Evolutionary conservation across 2,797 vertebrate species (phyloP).

Genomic region (Fistularia commersonii): DNA sequence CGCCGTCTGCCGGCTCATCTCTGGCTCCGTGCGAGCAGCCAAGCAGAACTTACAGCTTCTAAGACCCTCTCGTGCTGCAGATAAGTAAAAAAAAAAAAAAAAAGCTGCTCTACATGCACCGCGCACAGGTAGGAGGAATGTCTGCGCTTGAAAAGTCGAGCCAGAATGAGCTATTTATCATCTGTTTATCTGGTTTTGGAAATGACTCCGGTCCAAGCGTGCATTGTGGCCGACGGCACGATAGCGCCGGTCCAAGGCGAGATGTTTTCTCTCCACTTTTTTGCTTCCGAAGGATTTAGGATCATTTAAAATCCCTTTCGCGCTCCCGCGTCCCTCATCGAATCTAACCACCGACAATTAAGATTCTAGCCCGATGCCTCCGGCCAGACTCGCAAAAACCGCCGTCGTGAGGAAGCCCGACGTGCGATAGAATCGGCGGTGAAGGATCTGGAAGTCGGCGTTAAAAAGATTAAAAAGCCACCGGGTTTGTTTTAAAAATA

Average conservation of each 20-base stretch:
- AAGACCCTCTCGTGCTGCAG: slow-evolving; percentile 17
- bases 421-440: too few species aligned
- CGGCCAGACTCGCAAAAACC: too few species aligned
- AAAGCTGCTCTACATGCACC: slow-evolving; percentile 25
- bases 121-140: slow-evolving; percentile 9
- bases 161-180: slow-evolving; percentile 6
- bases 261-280: too few species aligned
- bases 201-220: slow-evolving; percentile 1
- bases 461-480: too few species aligned
- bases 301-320: too few species aligned
- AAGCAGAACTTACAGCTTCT: slow-evolving; percentile 47
- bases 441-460: too few species aligned
- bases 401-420: too few species aligned
- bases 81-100: slow-evolving; percentile 1
- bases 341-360: too few species aligned
- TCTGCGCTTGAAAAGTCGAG: slow-evolving; percentile 1
- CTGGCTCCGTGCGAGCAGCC: slow-evolving; percentile 40
- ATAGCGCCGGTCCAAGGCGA: not conserved
- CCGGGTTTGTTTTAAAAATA: too few species aligned
- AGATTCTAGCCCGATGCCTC: too few species aligned
- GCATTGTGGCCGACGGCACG: not conserved
- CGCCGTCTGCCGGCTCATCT: slow-evolving; percentile 38
- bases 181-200: slow-evolving; percentile 9
- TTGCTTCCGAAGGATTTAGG: too few species aligned
- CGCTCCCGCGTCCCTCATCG: too few species aligned